These are phyloP conservation scores for Germaria angustata DNA, from an alignment of 2,888 invertebrate genomes.

Conservation along the genomic window DNA sequence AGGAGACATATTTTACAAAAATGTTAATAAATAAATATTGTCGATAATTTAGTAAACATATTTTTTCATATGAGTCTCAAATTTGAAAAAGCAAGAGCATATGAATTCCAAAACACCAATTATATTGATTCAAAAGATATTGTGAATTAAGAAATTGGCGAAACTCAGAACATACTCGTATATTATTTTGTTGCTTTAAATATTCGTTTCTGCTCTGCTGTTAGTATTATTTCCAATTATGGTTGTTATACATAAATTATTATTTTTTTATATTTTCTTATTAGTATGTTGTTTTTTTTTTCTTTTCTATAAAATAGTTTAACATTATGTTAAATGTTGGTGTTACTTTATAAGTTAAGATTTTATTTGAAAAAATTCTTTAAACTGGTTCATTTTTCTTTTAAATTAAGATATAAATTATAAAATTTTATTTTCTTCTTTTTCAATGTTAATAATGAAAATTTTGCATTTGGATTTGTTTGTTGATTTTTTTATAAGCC, in stretches of 20 bases:
- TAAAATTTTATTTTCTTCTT: conserved; percentile 38
- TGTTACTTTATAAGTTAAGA: conserved; percentile 52
- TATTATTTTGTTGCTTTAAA: conserved; percentile 34
- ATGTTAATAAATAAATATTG: too few species aligned
- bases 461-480: conserved; percentile 47
- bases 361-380: conserved; percentile 33
- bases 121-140: neutral
- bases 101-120: neutral
- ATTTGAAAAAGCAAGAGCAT: neutral
- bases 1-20: neutral
- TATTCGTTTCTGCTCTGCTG: conserved; percentile 34
- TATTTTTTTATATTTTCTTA: conserved; percentile 49
- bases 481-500: conserved; percentile 44
- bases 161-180: neutral
- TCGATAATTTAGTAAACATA: too few species aligned
- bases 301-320: conserved; percentile 56
- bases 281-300: conserved; percentile 3
- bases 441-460: conserved; percentile 63
- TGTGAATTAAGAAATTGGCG: neutral
- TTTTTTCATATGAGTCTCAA: too few species aligned
- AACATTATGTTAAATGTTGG: conserved; percentile 64
- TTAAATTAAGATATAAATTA: conserved; percentile 44
- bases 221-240: conserved; percentile 38
- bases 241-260: conserved; percentile 59
- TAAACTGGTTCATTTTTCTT: conserved; percentile 46